Evolutionary conservation across 2,797 vertebrate genomes (phyloP).

Genomic region (Anas bahamensis): DNA sequence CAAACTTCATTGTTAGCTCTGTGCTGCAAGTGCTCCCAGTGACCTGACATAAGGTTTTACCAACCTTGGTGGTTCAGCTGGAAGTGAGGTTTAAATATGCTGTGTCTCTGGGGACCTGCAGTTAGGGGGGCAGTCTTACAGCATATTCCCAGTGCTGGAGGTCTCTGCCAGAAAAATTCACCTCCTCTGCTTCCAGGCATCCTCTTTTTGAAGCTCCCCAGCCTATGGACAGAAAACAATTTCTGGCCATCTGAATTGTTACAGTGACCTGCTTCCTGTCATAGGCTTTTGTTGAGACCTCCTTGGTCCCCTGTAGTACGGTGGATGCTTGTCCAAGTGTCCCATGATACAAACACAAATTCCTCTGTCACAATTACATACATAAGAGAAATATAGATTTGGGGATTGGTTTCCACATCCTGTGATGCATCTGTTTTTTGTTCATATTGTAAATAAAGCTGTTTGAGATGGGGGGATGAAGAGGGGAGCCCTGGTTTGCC

Average conservation of each 20-base stretch:
- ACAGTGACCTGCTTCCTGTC: not conserved
- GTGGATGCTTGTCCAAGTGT: not conserved
- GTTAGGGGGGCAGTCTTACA: not conserved
- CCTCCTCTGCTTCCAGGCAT: not conserved
- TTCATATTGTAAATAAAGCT: not conserved
- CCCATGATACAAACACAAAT: not conserved
- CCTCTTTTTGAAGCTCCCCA: not conserved
- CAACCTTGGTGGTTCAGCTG: not conserved
- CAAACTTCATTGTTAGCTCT: not conserved
- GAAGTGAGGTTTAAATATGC: not conserved
- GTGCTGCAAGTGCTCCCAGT: rapidly evolving
- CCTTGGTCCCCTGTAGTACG: rapidly evolving
- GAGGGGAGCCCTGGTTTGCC: not conserved
- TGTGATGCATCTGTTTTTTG: not conserved
- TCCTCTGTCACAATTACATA: not conserved
- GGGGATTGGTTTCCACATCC: not conserved
- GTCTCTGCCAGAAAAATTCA: not conserved
- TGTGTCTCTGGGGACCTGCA: rapidly evolving
- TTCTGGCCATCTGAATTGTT: not conserved
- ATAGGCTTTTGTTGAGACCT: not conserved
- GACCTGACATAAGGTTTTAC: not conserved
- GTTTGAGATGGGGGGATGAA: not conserved
- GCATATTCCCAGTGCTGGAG: not conserved
- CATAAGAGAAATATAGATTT: not conserved
- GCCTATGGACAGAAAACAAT: not conserved